Evolutionary conservation across 2,888 invertebrate genomes (phyloP).

Genomic region (Scotopteryx bipunctaria): DNA sequence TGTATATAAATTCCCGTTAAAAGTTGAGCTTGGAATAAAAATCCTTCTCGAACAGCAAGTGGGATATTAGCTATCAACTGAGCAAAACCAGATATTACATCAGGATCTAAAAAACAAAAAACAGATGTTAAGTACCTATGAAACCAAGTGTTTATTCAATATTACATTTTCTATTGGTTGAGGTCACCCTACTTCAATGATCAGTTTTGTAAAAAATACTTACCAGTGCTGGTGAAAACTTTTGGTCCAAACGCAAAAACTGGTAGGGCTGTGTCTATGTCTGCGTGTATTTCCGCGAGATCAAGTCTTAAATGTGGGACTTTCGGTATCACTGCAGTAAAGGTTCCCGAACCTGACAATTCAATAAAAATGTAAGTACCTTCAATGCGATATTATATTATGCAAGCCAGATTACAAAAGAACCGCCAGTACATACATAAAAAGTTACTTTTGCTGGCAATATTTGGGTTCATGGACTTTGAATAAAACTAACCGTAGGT

Average conservation of each 20-base stretch:
- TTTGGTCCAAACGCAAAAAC: constrained; percentile 9
- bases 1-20: constrained; percentile 20
- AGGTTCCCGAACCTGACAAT: constrained; percentile 14
- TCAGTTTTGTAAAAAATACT: constrained; percentile 13
- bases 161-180: too few relatives aligned
- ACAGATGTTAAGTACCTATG: too few relatives aligned
- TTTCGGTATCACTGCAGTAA: constrained; percentile 25
- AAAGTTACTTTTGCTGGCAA: too few relatives aligned
- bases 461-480: too few relatives aligned
- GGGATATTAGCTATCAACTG: background rate
- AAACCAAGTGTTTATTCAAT: too few relatives aligned
- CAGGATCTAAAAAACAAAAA: too few relatives aligned
- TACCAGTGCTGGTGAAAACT: background rate
- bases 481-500: too few relatives aligned
- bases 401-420: too few relatives aligned
- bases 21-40: constrained; percentile 15
- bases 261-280: constrained; percentile 4
- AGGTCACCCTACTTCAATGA: too few relatives aligned
- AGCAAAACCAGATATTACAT: constrained; percentile 8
- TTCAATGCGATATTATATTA: background rate
- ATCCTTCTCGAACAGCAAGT: background rate
- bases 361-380: too few relatives aligned
- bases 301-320: constrained; percentile 18
- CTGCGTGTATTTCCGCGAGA: constrained; percentile 17
- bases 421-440: too few relatives aligned